These are phyloP conservation scores for Sicus ferrugineus DNA, from an alignment of 2,888 invertebrate species.

Conservation along the genomic window DNA sequence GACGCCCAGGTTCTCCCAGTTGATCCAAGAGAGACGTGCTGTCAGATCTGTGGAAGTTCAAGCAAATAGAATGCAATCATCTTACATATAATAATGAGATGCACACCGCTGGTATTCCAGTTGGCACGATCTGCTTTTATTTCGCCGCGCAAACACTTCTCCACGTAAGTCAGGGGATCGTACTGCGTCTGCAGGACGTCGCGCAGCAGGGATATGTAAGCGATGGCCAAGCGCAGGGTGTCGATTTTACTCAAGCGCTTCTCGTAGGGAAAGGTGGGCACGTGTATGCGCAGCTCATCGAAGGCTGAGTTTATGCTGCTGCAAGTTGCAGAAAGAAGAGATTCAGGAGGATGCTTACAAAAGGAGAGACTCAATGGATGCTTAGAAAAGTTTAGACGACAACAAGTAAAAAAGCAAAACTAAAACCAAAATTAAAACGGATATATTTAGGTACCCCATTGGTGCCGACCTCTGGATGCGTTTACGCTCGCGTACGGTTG, in stretches of 20 bases:
- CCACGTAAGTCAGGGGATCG: conserved; percentile 93
- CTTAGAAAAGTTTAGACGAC: background rate
- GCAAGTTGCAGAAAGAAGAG: conserved; percentile 63
- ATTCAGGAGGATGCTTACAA: conserved; percentile 9
- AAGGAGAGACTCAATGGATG: no score
- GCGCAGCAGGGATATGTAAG: conserved; percentile 92
- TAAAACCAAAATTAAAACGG: conserved; percentile 20
- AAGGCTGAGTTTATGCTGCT: conserved; percentile 99
- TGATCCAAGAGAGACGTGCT: conserved; percentile 96
- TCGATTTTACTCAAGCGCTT: conserved; percentile 98
- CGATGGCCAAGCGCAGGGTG: conserved; percentile 94
- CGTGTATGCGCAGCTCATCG: conserved; percentile 96
- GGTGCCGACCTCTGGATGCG: conserved; percentile 97
- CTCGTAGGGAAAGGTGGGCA: conserved; percentile 99
- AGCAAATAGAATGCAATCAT: background rate
- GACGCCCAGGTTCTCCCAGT: conserved; percentile 97
- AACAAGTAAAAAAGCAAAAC: background rate
- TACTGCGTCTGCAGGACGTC: conserved; percentile 88
- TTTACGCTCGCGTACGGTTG: conserved; percentile 95
- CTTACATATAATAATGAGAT: background rate
- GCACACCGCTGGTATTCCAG: conserved; percentile 94
- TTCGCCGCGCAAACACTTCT: conserved; percentile 88
- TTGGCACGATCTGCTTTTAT: conserved; percentile 87
- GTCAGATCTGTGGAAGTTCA: conserved; percentile 88
- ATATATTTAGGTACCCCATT: conserved; percentile 80